Evolutionary conservation across 1,140 invertebrate genomes (phyloP).

Genomic region (Zaprionus inermis): DNA sequence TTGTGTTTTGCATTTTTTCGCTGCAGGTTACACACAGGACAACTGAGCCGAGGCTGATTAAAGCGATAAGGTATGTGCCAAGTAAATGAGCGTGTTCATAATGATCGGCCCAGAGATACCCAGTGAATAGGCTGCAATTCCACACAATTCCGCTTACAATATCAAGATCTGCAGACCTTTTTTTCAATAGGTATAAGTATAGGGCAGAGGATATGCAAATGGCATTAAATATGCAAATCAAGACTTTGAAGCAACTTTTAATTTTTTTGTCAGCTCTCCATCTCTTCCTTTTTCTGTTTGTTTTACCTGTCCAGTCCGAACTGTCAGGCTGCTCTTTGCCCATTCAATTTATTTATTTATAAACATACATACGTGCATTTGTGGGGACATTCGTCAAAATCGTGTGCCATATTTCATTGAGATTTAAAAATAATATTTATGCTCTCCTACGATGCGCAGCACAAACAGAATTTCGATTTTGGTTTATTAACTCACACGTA

Average conservation of each 20-base stretch:
- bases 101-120: slow-evolving; percentile 17
- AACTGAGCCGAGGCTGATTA: slow-evolving; percentile 62
- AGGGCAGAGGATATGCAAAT: slow-evolving; percentile 52
- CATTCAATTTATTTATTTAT: slow-evolving; percentile 64
- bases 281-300: slow-evolving; percentile 12
- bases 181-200: too few species aligned
- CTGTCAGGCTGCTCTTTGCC: not conserved
- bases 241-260: slow-evolving; percentile 65
- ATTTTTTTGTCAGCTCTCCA: slow-evolving; percentile 48
- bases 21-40: slow-evolving; percentile 42
- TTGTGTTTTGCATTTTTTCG: slow-evolving; percentile 28
- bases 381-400: slow-evolving; percentile 57
- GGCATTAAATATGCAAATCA: slow-evolving; percentile 74
- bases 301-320: slow-evolving; percentile 1
- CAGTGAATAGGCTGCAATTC: not conserved
- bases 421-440: slow-evolving; percentile 78
- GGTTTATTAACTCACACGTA: slow-evolving; percentile 74
- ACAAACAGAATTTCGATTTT: slow-evolving; percentile 44
- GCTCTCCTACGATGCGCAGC: slow-evolving; percentile 33
- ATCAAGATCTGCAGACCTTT: too few species aligned
- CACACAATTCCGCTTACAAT: not conserved
- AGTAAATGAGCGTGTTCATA: not conserved
- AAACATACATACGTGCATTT: slow-evolving; percentile 35
- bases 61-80: slow-evolving; percentile 67
- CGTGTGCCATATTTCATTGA: slow-evolving; percentile 68